These are phyloP conservation scores for Procavia capensis DNA, from an alignment of 2,113 vertebrate species.

Conservation along the genomic window DNA sequence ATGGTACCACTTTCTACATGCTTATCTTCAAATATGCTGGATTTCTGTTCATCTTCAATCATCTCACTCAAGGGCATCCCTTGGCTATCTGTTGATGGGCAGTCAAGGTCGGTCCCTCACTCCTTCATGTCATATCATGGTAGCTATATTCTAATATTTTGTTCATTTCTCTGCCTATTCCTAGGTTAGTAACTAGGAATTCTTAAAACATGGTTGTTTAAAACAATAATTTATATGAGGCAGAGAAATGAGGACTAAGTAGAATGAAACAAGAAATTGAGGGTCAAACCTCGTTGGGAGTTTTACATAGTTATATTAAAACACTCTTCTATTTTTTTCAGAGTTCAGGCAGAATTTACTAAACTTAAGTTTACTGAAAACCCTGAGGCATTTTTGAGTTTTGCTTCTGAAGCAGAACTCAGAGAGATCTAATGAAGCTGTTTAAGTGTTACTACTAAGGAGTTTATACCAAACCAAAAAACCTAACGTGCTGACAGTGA, in stretches of 20 bases:
- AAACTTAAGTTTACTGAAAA: not conserved
- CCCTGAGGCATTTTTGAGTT: not conserved
- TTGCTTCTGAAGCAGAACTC: not conserved
- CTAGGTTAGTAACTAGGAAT: not conserved
- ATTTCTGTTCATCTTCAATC: not conserved
- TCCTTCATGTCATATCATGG: not conserved
- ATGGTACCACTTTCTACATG: not conserved
- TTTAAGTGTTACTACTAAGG: too few species aligned
- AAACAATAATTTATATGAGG: not conserved
- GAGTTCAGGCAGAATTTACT: not conserved
- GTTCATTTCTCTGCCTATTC: not conserved
- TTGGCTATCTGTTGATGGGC: not conserved
- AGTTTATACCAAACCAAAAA: too few species aligned
- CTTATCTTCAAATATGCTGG: not conserved
- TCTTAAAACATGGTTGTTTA: not conserved
- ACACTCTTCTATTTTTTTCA: not conserved
- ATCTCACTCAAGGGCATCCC: not conserved
- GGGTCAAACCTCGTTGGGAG: not conserved
- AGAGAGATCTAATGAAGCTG: fast-evolving
- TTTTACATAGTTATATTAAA: not conserved
- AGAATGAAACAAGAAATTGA: not conserved
- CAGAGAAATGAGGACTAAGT: not conserved
- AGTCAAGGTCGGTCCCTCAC: fast-evolving
- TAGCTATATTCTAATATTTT: not conserved
- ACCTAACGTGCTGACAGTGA: too few species aligned